Percentiles rank a stretch among this genome's conserved stretches.
These are phyloP conservation scores for Drosophila mayaguana DNA, from an alignment of 2,888 invertebrate genomes.

Conservation along the genomic window DNA sequence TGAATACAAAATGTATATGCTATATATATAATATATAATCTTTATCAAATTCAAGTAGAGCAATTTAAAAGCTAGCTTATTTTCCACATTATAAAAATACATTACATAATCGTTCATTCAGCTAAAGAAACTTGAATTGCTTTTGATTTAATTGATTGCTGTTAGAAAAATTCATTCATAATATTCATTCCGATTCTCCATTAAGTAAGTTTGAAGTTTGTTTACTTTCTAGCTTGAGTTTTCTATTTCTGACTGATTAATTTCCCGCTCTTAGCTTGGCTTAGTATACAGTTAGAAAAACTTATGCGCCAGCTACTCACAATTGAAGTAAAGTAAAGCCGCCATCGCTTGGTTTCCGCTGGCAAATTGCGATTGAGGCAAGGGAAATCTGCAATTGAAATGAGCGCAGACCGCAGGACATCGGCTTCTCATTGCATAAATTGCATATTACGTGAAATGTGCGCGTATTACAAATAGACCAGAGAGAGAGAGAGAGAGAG, in stretches of 20 bases:
- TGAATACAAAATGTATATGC: too few relatives aligned
- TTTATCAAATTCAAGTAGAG: too few relatives aligned
- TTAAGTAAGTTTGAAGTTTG: too few relatives aligned
- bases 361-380: slow-evolving; percentile 55
- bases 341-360: slow-evolving; percentile 13
- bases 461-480: not conserved
- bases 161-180: not conserved
- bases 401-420: slow-evolving; percentile 29
- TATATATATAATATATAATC: too few relatives aligned
- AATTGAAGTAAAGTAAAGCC: slow-evolving; percentile 25
- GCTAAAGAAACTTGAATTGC: not conserved
- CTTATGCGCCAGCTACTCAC: slow-evolving; percentile 11
- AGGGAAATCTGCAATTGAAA: slow-evolving; percentile 56
- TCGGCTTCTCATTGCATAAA: slow-evolving; percentile 56
- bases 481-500: not conserved
- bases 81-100: too few relatives aligned
- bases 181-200: not conserved
- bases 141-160: not conserved
- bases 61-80: too few relatives aligned
- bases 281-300: slow-evolving; percentile 23
- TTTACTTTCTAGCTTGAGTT: not conserved
- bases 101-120: not conserved
- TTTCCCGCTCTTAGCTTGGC: slow-evolving; percentile 7
- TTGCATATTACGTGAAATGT: slow-evolving; percentile 49
- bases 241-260: not conserved